Base-by-base conservation (phyloP, 2,113 vertebrate genomes). In the Hystrix cristata region DNA sequence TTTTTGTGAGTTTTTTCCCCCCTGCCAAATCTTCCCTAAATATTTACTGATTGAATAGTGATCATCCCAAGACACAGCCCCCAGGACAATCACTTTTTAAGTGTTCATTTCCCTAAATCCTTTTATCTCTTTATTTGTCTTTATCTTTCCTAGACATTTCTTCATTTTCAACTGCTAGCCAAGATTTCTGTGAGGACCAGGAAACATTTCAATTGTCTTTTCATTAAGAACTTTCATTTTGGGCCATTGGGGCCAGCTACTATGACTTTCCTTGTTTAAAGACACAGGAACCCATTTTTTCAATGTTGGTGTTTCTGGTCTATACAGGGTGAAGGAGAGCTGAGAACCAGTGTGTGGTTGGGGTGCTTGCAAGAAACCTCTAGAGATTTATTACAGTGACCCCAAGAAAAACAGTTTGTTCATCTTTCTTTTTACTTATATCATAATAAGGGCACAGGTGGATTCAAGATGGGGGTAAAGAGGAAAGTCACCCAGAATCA, bases 121-220 rank as follows among this genome's bases (percentile, higher is more conserved):
- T 14, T 84, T 87, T 53, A 67, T 92, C 59, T 82, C 72, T 79
- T 95, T 15, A 57, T 87, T 34, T 62, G 1, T 69, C 85, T 89
- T 93, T 74, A 80, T 94, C 78, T 95, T 62, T 87, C 93, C 27
- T 43, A 38, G 55, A 60, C 15, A 34, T 89, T 79, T 93, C 51
- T 23, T 84, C n/a, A 51, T 85, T 93, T 89, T 92, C 38, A 95
- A 43, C 43, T 84, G 38, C 38, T 87, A 74, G 25, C 31, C 13
- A 91, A 72, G 65, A 80, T 82, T 93, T 95, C 79, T 93, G 15
- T 93, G 80, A 87, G 69, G 23, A 71, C 46, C 25, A 71, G 69
- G 29, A 95, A 51, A 43, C 60, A 64, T 74, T 96, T 83, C 64
- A 82, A 7, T 74, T 46, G 46, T 93, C n/a, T 84, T 88, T 91